Base-by-base conservation (phyloP, 2,888 invertebrate species). In the Drosophila pegasa region DNA sequence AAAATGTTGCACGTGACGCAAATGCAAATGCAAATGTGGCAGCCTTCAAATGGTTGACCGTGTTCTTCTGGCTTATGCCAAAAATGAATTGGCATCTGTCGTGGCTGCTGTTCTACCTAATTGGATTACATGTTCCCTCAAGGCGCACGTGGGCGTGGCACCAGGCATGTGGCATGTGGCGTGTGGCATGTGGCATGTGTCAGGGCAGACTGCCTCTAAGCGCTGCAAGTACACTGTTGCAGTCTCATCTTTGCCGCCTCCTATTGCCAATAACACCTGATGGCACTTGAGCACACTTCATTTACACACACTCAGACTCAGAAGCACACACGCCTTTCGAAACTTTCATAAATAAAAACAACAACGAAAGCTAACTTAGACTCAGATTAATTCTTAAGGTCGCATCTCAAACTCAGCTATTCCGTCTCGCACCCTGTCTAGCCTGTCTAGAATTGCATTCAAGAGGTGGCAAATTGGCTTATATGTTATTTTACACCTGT, bases 51-150 rank as follows among this genome's bases (percentile, higher is more conserved):
- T 27, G 45, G 63, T 60, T 54, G 70, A 51, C 64, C 68, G 41
- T 61, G 55, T 68, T 48, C 7, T 16, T 31, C 45, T 41, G 63
- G 35, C 60, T 68, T 61, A 56, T 68, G 61, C 54, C 73, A 62
- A 65, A 72, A 74, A 74, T 69, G 65, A 81, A 81, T 76, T 85
- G 83, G 70, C 83, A 87, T 62, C 63, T 76, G 87, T 76, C 72
- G 71, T 72, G 74, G 69, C 38, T 52, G 65, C 70, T 71, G 40
- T 60, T 43, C 68, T n/a, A 62, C 68, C 85, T 87, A 83, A 83
- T 83, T 87, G 83, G 83, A 68, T 76, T 74, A 78, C 70, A 69
- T 74, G 56, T 66, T 74, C 85, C 85, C 76, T 60, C 61, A 72
- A 65, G 66, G 58, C 81, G 68, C 64, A 65, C 58, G 68, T 60